Evolutionary conservation across 2,113 vertebrate species (phyloP).

Genomic region (Hipposideros armiger): DNA sequence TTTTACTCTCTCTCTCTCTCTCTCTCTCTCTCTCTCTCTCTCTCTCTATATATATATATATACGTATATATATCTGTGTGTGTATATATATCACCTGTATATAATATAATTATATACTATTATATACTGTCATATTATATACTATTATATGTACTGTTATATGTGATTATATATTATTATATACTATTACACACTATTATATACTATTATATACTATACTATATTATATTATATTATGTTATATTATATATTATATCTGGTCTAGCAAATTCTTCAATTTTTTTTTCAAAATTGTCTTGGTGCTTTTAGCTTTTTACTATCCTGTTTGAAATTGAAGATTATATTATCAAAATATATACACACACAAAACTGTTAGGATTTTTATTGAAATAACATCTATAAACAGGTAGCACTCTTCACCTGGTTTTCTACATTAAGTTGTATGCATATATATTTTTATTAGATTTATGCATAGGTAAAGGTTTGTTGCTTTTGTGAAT

Average conservation of each 20-base stretch:
- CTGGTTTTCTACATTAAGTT: slow-evolving; percentile 22
- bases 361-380: neutral
- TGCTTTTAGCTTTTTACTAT: neutral
- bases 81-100: neutral
- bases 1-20: no score
- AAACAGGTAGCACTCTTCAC: neutral
- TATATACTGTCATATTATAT: no score
- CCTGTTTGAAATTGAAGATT: slow-evolving; percentile 39
- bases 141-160: no score
- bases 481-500: slow-evolving; percentile 17
- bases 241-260: neutral
- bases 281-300: neutral
- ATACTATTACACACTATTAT: no score
- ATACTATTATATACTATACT: neutral
- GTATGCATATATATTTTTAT: slow-evolving; percentile 34
- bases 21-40: no score
- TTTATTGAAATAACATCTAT: slow-evolving; percentile 20
- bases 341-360: neutral
- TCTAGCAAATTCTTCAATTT: neutral
- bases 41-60: no score
- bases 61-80: no score
- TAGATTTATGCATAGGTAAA: slow-evolving; percentile 50
- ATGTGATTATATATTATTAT: no score
- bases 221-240: neutral
- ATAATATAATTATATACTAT: no score